A percentile compares a stretch with the other conserved stretches of the same genome.
Evolutionary conservation across 2,113 vertebrate species (phyloP).

Genomic region (Phycodurus eques): DNA sequence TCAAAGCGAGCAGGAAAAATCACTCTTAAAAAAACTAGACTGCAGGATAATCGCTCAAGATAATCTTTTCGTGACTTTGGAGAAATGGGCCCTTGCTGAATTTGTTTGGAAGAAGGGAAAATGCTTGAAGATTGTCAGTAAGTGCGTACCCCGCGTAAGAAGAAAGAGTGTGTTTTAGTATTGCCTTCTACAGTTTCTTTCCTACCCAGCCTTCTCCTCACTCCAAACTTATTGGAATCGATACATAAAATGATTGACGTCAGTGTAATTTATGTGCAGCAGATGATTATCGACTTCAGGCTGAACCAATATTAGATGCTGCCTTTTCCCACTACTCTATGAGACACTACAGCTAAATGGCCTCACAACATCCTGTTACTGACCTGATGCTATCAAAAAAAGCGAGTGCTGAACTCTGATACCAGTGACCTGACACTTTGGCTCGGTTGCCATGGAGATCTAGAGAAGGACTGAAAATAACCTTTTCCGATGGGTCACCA

Average conservation of each 20-base stretch:
- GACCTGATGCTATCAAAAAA: conserved; percentile 60
- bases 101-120: no score
- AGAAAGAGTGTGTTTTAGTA: not conserved
- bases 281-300: conserved; percentile 53
- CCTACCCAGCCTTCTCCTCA: conserved; percentile 10
- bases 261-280: conserved; percentile 55
- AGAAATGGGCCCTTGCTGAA: no score
- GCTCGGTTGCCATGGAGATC: conserved; percentile 59
- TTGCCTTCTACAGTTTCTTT: not conserved
- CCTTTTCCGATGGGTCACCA: conserved; percentile 14
- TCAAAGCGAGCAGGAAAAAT: no score
- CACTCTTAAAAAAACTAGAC: no score
- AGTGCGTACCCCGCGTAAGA: no score
- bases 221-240: conserved; percentile 27
- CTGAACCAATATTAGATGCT: conserved; percentile 32
- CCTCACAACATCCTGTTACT: conserved; percentile 58
- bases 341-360: conserved; percentile 22
- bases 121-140: no score
- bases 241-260: conserved; percentile 55
- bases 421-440: conserved; percentile 14
- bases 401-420: conserved; percentile 11
- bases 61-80: no score
- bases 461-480: conserved; percentile 39
- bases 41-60: no score
- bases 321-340: conserved; percentile 10